Percentiles rank a stretch among this genome's conserved stretches.
phyloP scores from a whole-genome alignment of 2,797 vertebrate species.

The Tachyglossus aculeatus region DNA sequence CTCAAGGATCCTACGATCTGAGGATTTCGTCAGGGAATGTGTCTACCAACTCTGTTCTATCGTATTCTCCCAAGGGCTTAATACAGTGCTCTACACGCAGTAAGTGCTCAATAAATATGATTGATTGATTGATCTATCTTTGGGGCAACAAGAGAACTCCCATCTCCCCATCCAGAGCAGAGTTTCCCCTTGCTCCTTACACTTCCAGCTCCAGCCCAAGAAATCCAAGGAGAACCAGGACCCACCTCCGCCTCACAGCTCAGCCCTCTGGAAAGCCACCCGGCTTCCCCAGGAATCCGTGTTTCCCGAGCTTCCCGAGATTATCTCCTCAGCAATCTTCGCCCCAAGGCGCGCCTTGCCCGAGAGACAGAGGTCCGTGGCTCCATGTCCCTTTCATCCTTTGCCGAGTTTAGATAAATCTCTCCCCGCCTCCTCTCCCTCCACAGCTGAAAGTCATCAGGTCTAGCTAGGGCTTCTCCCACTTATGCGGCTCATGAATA shows the following conservation, averaged over 20 bases:
- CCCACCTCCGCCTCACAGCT: not conserved
- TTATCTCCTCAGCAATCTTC: not conserved
- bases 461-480: slow-evolving; percentile 80
- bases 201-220: not conserved
- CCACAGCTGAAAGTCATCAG: slow-evolving; percentile 75
- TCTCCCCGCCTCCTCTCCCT: slow-evolving; percentile 63
- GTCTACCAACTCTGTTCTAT: no score
- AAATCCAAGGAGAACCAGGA: not conserved
- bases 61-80: no score
- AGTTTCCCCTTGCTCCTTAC: not conserved
- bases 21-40: no score
- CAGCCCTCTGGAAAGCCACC: not conserved
- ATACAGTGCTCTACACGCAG: no score
- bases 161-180: no score
- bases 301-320: slow-evolving; percentile 4
- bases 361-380: not conserved
- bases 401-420: slow-evolving; percentile 43
- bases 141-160: no score
- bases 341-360: rapidly evolving
- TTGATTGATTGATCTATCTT: no score
- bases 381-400: slow-evolving; percentile 4
- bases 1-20: no score
- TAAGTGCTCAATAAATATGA: no score
- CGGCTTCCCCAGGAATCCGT: not conserved
- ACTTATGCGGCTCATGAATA: slow-evolving; percentile 93